A percentile compares a stretch with the other conserved stretches of the same genome.
These are phyloP conservation scores for Tetheella fluctuosa DNA, from an alignment of 2,888 invertebrate genomes.

Conservation along the genomic window DNA sequence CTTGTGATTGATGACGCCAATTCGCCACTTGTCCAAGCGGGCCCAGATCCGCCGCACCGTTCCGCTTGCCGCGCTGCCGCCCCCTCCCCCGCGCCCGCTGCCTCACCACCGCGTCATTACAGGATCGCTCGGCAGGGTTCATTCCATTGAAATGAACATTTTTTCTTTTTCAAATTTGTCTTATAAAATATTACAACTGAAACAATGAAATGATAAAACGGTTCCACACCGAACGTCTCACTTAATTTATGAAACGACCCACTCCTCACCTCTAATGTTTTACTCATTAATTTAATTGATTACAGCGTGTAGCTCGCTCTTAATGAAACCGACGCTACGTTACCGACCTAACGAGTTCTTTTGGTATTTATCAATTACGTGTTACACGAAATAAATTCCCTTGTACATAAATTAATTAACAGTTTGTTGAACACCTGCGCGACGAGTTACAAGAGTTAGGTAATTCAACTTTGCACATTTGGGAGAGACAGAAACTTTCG, in stretches of 20 bases:
- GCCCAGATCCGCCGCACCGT: conserved; percentile 26
- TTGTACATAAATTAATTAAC: conserved; percentile 67
- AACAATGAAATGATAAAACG: conserved; percentile 4
- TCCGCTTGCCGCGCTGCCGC: conserved; percentile 7
- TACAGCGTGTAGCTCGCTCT: conserved; percentile 51
- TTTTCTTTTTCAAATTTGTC: conserved; percentile 28
- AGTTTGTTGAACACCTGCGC: conserved; percentile 63
- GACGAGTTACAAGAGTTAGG: conserved; percentile 50
- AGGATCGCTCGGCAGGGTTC: conserved; percentile 48
- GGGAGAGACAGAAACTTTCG: conserved; percentile 50
- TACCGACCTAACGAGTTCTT: conserved; percentile 43
- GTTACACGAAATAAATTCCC: conserved; percentile 58
- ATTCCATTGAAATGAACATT: conserved; percentile 45
- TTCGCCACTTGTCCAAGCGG: conserved; percentile 67
- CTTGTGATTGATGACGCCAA: conserved; percentile 77
- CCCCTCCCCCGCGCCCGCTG: conserved; percentile 26
- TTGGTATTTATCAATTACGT: conserved; percentile 65
- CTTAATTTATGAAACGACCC: conserved; percentile 38
- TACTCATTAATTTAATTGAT: conserved; percentile 62
- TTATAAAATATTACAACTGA: conserved; percentile 15
- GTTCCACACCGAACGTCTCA: conserved; percentile 14
- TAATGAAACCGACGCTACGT: conserved; percentile 54
- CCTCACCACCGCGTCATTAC: conserved; percentile 26
- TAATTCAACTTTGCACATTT: conserved; percentile 60
- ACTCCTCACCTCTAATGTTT: conserved; percentile 43